phyloP scores from a whole-genome alignment of 2,888 invertebrate species.

The Tetramorium bicarinatum region DNA sequence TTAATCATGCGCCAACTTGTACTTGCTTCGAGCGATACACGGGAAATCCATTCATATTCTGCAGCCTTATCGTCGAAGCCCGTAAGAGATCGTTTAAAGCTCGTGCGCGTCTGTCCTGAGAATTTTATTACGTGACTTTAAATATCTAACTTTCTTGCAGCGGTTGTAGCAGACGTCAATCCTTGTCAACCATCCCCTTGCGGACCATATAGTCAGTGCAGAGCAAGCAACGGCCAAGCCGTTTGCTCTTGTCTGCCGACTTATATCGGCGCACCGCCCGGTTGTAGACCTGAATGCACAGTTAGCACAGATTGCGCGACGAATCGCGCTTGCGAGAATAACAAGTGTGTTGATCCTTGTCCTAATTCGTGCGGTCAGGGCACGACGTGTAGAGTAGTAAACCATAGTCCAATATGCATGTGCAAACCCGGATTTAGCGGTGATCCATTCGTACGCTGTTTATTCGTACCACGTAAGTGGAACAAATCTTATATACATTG shows the following conservation, averaged over 20 bases:
- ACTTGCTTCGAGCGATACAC: conserved; percentile 84
- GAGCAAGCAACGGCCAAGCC: conserved; percentile 88
- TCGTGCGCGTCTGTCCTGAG: background rate
- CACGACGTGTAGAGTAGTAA: conserved; percentile 87
- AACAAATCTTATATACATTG: background rate
- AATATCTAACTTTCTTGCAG: conserved; percentile 53
- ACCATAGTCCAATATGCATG: conserved; percentile 87
- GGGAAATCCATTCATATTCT: conserved; percentile 89
- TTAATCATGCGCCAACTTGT: conserved; percentile 87
- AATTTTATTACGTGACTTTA: conserved; percentile 3
- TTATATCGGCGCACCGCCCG: conserved; percentile 89
- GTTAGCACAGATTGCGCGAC: conserved; percentile 89
- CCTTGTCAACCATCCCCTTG: conserved; percentile 90
- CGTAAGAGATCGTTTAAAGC: conserved; percentile 88
- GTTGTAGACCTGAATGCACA: conserved; percentile 90
- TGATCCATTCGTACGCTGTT: conserved; percentile 87
- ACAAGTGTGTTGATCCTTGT: conserved; percentile 90
- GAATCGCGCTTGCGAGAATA: conserved; percentile 89
- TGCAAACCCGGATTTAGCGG: conserved; percentile 87
- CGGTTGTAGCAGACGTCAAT: conserved; percentile 42
- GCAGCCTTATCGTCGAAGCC: conserved; percentile 88
- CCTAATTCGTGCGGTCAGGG: conserved; percentile 88
- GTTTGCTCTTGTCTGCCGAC: conserved; percentile 89
- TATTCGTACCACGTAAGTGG: conserved; percentile 67
- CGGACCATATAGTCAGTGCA: conserved; percentile 93